These are phyloP conservation scores for Pteropus alecto DNA, from an alignment of 2,113 vertebrate species.

Conservation along the genomic window DNA sequence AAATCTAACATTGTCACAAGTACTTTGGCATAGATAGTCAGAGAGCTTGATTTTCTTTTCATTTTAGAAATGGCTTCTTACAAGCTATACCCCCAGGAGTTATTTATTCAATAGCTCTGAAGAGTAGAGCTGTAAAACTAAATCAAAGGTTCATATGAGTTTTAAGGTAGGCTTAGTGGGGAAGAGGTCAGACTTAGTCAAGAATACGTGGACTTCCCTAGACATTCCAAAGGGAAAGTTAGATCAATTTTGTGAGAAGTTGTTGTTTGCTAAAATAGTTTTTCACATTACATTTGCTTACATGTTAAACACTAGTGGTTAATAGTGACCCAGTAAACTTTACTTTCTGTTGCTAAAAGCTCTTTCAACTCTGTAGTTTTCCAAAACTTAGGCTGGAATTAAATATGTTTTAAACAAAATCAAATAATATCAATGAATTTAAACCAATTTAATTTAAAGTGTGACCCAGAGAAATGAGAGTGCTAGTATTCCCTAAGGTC, in stretches of 20 bases:
- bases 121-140: neutral
- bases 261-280: neutral
- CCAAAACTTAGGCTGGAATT: neutral
- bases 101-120: neutral
- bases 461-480: neutral
- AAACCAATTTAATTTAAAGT: neutral
- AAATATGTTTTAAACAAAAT: neutral
- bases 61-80: neutral
- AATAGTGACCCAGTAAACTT: neutral
- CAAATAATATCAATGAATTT: neutral
- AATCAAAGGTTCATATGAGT: neutral
- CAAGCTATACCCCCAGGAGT: neutral
- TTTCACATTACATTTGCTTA: neutral
- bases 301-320: neutral
- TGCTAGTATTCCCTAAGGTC: neutral
- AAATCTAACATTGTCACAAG: neutral
- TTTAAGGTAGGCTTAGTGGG: neutral
- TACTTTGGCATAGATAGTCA: neutral
- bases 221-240: neutral
- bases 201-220: neutral
- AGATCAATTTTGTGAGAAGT: neutral
- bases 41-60: neutral
- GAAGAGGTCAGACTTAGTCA: neutral
- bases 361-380: neutral
- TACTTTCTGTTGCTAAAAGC: neutral